Evolutionary conservation across 2,113 vertebrate genomes (phyloP).

Genomic region (Neolamprologus brichardi): DNA sequence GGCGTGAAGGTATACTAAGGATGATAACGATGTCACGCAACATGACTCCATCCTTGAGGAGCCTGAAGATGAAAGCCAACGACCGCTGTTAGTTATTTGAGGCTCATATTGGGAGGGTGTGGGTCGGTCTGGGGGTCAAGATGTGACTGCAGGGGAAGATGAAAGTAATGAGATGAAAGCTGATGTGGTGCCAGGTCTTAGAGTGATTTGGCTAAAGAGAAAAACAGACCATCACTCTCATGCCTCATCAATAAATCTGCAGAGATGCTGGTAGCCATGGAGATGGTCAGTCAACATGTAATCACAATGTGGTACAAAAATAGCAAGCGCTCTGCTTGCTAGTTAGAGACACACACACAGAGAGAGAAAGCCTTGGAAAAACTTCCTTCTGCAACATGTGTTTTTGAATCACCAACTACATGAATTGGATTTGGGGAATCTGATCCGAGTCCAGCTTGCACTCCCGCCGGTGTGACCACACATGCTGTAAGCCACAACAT

Average conservation of each 20-base stretch:
- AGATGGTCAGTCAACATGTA: conserved; percentile 38
- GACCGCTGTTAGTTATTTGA: neutral
- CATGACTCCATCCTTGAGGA: neutral
- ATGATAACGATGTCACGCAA: neutral
- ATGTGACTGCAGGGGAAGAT: conserved; percentile 5
- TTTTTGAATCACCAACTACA: conserved; percentile 12
- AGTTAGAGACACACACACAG: neutral
- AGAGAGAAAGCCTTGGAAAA: neutral
- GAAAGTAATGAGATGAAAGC: conserved; percentile 36
- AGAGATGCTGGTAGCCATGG: conserved; percentile 43
- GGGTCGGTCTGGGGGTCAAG: neutral
- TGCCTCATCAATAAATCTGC: conserved; percentile 19
- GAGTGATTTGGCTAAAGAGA: neutral
- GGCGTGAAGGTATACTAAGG: neutral
- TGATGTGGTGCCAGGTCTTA: neutral
- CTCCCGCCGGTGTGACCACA: conserved; percentile 12
- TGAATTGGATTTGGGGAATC: neutral
- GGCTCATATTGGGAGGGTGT: neutral
- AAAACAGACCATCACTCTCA: neutral
- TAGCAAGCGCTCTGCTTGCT: neutral
- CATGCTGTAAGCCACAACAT: neutral
- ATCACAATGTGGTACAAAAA: conserved; percentile 37
- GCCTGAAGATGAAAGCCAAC: conserved; percentile 19
- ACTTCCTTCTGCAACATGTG: neutral
- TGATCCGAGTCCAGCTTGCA: conserved; percentile 1